Evolutionary conservation across 2,113 vertebrate genomes (phyloP).

Genomic region (human): GRCh38 chr4:43207001-43207500

Average conservation of each 20-base stretch:
- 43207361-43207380: neutral
- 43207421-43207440: neutral
- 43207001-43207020: slow-evolving; percentile 69
- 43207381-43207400: neutral
- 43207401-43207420: neutral
- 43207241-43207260: slow-evolving; percentile 51
- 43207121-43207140: slow-evolving; percentile 67
- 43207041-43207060: slow-evolving; percentile 79
- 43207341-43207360: neutral
- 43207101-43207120: slow-evolving; percentile 61
- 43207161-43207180: slow-evolving; percentile 68
- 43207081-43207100: slow-evolving; percentile 69
- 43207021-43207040: slow-evolving; percentile 84
- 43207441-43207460: neutral
- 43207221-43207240: slow-evolving; percentile 56
- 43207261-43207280: neutral
- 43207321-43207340: neutral
- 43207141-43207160: slow-evolving; percentile 72
- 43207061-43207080: slow-evolving; percentile 68
- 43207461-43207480: neutral
- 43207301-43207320: neutral
- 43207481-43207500: neutral
- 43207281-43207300: neutral
- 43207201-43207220: slow-evolving; percentile 53
- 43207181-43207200: slow-evolving; percentile 62